Evolutionary conservation across 2,888 invertebrate species (phyloP), one percentile per base, ranked within the genome.

Genomic region (Lithophane socia): DNA sequence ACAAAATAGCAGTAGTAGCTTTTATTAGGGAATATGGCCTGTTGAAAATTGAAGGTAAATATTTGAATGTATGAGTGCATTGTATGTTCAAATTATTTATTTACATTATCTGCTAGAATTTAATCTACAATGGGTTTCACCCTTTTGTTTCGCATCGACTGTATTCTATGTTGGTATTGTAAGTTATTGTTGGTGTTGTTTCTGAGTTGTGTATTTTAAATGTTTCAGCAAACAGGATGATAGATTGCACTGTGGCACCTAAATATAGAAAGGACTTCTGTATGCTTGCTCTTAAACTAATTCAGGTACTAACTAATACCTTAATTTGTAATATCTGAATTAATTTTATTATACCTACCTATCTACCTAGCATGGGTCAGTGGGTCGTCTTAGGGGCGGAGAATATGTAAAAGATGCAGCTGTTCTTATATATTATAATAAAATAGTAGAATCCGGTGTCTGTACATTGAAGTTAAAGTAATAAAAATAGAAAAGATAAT

Each of bases 201-300:
- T 73, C 3, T 10, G 0, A 73, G 13, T 74, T 24, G 1, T 61
- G 16, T 63, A 29, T 70, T 24, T 60, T 13, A 2, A 18, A 42
- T 75, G 13, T 80, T 86, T 77, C 91, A 97, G 97, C 96, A 70
- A 97, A 96, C 89, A 95, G 92, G 85, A 94, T 95, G 94, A 96
- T 97, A 82, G 97, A 96, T 82, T 95, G 94, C 84, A 93, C 94
- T 42, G 94, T 97, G 87, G 96, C 97, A 73, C 97, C 98, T 29
- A 97, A 97, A 90, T 97, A 98, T 83, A 97, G 98, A 76, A 97
- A 98, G 87, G 98, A 98, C 91, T 98, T 99, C 93, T 98, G 98
- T 94, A 97, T 98, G 93, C 97, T 98, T 10, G 97, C 98, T 52
- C 95, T 99, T 24, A 98, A 98, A 93, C 94, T 99, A 47, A 98